Evolutionary conservation across 2,888 invertebrate species (phyloP).

Genomic region (Zygogramma bicolorata): DNA sequence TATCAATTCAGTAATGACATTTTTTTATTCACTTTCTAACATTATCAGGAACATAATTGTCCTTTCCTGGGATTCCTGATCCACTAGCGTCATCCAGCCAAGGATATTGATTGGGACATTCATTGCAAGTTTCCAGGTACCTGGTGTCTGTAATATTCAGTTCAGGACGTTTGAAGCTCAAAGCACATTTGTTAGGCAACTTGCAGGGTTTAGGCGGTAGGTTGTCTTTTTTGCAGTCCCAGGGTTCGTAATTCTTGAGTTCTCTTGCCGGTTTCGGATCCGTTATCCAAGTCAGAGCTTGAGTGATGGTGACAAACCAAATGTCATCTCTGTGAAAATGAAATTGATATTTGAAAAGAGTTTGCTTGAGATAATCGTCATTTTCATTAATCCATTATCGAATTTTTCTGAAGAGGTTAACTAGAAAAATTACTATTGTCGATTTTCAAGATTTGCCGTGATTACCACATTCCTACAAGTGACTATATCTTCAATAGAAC

Average conservation of each 20-base stretch:
- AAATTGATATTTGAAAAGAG: no score
- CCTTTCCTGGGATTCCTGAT: slow-evolving; percentile 82
- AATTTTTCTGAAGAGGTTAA: not conserved
- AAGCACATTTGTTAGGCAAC: slow-evolving; percentile 84
- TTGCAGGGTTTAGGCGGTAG: slow-evolving; percentile 83
- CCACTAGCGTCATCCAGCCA: slow-evolving; percentile 92
- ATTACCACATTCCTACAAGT: no score
- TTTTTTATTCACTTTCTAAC: slow-evolving; percentile 52
- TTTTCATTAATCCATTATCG: no score
- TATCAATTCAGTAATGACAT: not conserved
- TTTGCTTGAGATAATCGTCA: no score
- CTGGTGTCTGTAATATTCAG: slow-evolving; percentile 84
- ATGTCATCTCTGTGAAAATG: slow-evolving; percentile 79
- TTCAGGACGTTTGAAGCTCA: slow-evolving; percentile 82
- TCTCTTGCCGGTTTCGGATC: slow-evolving; percentile 81
- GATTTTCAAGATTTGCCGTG: no score
- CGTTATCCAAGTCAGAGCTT: slow-evolving; percentile 91
- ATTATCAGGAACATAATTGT: slow-evolving; percentile 84
- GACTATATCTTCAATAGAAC: no score
- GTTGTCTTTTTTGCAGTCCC: slow-evolving; percentile 83
- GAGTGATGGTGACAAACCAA: slow-evolving; percentile 88
- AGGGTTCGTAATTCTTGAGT: slow-evolving; percentile 81
- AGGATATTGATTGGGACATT: slow-evolving; percentile 88
- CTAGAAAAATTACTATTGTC: no score
- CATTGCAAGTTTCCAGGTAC: slow-evolving; percentile 88